Evolutionary conservation across 1,140 invertebrate genomes (phyloP).

Genomic region (Aphidius ervi): DNA sequence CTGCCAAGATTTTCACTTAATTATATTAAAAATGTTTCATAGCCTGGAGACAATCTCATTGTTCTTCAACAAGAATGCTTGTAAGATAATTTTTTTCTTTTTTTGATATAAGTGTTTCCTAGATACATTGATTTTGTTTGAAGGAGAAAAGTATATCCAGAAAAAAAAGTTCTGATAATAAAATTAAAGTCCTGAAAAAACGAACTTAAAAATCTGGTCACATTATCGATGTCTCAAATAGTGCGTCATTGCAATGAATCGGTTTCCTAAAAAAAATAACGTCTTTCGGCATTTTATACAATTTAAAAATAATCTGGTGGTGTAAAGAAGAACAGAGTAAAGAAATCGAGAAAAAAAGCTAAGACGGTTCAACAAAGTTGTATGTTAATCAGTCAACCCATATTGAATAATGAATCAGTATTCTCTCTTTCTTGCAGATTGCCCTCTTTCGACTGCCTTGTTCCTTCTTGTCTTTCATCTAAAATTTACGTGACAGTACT

Average conservation of each 20-base stretch:
- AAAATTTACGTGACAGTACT: slow-evolving; percentile 44
- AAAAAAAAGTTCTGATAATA: too few relatives aligned
- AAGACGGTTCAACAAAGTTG: slow-evolving; percentile 33
- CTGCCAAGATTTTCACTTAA: slow-evolving; percentile 51
- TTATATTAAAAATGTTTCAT: slow-evolving; percentile 56
- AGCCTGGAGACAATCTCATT: slow-evolving; percentile 26
- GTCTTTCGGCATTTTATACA: slow-evolving; percentile 47
- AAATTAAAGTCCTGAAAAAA: slow-evolving; percentile 21
- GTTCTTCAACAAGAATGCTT: neutral
- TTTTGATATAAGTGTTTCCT: neutral
- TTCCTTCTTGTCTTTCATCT: too few relatives aligned
- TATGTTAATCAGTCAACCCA: slow-evolving; percentile 55
- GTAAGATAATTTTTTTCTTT: slow-evolving; percentile 1
- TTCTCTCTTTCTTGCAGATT: slow-evolving; percentile 40
- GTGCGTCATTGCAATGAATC: too few relatives aligned
- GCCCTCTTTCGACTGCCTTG: neutral
- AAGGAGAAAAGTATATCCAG: too few relatives aligned
- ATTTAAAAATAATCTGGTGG: slow-evolving; percentile 37
- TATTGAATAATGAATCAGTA: slow-evolving; percentile 56
- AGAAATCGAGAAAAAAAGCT: slow-evolving; percentile 8
- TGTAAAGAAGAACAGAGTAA: slow-evolving; percentile 14
- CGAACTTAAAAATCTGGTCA: neutral
- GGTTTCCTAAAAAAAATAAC: neutral
- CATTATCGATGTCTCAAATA: too few relatives aligned
- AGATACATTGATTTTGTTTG: too few relatives aligned